Percentiles rank a stretch among this genome's conserved stretches.
phyloP scores from a whole-genome alignment of 2,113 vertebrate genomes.

The Zootoca vivipara region DNA sequence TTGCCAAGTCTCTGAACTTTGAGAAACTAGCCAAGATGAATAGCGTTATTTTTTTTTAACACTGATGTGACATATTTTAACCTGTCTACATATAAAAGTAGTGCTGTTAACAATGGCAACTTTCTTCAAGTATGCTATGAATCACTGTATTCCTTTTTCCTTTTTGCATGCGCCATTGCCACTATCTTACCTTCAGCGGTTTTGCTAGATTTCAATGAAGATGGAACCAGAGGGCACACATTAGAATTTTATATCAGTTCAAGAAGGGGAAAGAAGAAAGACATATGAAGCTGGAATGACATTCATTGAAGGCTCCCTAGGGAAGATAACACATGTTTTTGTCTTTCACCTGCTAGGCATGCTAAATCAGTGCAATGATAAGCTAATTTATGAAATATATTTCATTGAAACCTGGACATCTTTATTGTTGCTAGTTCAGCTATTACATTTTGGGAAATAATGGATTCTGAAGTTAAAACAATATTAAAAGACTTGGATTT shows the following conservation, averaged over 20 bases:
- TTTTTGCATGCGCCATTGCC: constrained; percentile 87
- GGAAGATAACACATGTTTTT: constrained; percentile 90
- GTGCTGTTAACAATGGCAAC: constrained; percentile 80
- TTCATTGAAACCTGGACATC: constrained; percentile 85
- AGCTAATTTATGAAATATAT: constrained; percentile 88
- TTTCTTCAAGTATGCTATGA: constrained; percentile 81
- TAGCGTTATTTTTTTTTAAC: constrained; percentile 77
- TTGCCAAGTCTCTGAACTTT: constrained; percentile 65
- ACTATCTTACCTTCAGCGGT: constrained; percentile 86
- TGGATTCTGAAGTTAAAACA: constrained; percentile 67
- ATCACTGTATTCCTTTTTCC: constrained; percentile 77
- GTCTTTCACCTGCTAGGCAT: constrained; percentile 90
- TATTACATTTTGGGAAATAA: constrained; percentile 79
- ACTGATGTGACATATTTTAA: constrained; percentile 79
- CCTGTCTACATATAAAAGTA: constrained; percentile 77
- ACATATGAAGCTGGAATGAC: constrained; percentile 88
- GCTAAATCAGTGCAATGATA: constrained; percentile 89
- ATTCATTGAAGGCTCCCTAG: constrained; percentile 86
- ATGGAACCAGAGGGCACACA: constrained; percentile 84
- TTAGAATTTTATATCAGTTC: constrained; percentile 89
- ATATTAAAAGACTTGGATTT: constrained; percentile 52
- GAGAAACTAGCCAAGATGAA: constrained; percentile 73
- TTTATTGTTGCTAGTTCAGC: constrained; percentile 84
- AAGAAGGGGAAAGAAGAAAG: constrained; percentile 83
- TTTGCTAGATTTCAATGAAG: constrained; percentile 84